Evolutionary conservation across 2,113 vertebrate species (phyloP).

Genomic region (Phrynocephalus versicolor): DNA sequence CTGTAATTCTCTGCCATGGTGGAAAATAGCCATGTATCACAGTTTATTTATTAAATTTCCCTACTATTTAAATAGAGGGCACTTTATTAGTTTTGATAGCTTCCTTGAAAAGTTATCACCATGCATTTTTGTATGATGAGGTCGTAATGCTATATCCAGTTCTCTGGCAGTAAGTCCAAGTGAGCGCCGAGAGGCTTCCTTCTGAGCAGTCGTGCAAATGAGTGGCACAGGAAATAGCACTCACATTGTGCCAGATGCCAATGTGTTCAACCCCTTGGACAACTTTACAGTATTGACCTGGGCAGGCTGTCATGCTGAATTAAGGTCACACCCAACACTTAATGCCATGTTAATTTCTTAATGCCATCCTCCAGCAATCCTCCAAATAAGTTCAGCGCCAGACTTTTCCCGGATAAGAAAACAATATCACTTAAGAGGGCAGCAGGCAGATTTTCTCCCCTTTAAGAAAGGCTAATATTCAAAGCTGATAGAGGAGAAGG

Average conservation of each 20-base stretch:
- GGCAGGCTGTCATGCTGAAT: not conserved
- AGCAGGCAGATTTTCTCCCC: not conserved
- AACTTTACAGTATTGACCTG: not conserved
- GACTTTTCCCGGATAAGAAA: not conserved
- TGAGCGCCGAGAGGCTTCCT: not conserved
- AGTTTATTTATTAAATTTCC: conserved; percentile 3
- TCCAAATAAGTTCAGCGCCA: not conserved
- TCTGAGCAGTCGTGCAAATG: not conserved
- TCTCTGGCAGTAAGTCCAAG: not conserved
- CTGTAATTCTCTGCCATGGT: conserved; percentile 35
- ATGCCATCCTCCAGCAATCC: not conserved
- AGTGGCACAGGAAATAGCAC: not conserved
- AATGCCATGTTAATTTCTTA: not conserved
- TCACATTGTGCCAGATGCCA: not conserved
- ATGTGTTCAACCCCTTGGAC: not conserved
- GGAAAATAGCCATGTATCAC: conserved; percentile 7
- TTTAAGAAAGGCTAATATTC: not conserved
- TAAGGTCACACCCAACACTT: not conserved
- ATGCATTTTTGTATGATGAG: not conserved
- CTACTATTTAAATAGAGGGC: not conserved
- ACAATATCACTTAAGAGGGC: not conserved
- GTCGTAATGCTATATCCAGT: not conserved
- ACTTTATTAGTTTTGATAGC: not conserved
- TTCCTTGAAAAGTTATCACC: not conserved
- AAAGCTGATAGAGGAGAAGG: rapidly evolving